Percentiles rank a stretch among this genome's conserved stretches.
phyloP scores from a whole-genome alignment of 1,140 invertebrate species.

The Orius laevigatus region DNA sequence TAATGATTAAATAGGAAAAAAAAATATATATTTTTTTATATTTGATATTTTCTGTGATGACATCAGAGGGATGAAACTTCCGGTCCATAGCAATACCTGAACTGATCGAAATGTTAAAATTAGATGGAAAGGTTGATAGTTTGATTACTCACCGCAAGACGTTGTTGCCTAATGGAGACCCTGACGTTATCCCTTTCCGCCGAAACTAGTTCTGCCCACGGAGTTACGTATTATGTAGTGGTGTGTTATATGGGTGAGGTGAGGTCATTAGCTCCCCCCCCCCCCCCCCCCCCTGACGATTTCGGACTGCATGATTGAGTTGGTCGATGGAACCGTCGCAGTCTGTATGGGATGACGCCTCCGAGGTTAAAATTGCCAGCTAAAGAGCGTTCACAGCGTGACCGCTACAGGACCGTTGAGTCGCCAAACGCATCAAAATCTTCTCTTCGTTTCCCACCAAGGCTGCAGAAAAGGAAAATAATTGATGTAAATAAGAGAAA shows the following conservation, averaged over 20 bases:
- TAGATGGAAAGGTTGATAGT: too few species aligned
- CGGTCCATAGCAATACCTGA: too few species aligned
- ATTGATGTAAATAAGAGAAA: constrained; percentile 10
- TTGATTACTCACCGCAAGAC: constrained; percentile 43
- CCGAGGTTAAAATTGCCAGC: constrained; percentile 78
- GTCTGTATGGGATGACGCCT: constrained; percentile 69
- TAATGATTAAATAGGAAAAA: too few species aligned
- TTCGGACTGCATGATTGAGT: constrained; percentile 70
- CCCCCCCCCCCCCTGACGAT: too few species aligned
- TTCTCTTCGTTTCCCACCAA: constrained; percentile 45
- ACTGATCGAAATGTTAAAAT: too few species aligned
- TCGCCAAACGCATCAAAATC: constrained; percentile 43
- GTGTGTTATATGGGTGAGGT: constrained; percentile 49
- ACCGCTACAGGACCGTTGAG: constrained; percentile 59
- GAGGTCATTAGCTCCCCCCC: constrained; percentile 67
- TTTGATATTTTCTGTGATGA: too few species aligned
- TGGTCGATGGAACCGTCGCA: constrained; percentile 44
- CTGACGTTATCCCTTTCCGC: constrained; percentile 61
- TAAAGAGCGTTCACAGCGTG: constrained; percentile 65
- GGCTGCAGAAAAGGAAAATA: too few species aligned
- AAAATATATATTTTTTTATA: too few species aligned
- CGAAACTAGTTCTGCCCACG: constrained; percentile 61
- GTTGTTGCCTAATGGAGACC: constrained; percentile 58
- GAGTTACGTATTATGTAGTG: constrained; percentile 77
- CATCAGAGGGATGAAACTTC: too few species aligned